Percentiles rank a stretch among this genome's conserved stretches.
These are phyloP conservation scores for Pica pica DNA, from an alignment of 2,113 vertebrate genomes.

Conservation along the genomic window DNA sequence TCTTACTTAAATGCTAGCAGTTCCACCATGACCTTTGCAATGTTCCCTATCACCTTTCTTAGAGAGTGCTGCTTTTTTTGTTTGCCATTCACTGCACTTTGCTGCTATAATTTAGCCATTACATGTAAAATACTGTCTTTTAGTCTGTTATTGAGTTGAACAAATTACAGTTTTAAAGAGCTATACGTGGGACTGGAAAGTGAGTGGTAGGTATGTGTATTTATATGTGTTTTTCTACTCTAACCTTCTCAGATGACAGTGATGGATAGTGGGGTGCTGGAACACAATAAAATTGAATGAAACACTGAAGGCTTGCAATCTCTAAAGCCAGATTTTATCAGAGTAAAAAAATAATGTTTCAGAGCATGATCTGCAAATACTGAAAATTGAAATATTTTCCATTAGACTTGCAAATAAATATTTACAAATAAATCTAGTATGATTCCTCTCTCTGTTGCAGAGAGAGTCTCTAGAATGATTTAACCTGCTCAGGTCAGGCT, in stretches of 20 bases:
- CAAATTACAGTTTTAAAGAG: not conserved
- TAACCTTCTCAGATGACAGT: not conserved
- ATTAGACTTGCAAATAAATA: not conserved
- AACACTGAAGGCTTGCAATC: not conserved
- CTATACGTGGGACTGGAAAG: not conserved
- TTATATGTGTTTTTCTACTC: not conserved
- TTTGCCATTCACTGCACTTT: not conserved
- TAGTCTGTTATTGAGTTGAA: not conserved
- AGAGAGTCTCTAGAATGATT: not conserved
- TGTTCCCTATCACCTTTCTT: not conserved
- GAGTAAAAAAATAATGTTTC: not conserved
- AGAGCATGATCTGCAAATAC: not conserved
- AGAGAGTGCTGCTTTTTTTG: not conserved
- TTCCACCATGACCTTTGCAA: not conserved
- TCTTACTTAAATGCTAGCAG: not conserved
- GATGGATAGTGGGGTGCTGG: not conserved
- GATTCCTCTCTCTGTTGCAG: not conserved
- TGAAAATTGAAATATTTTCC: not conserved
- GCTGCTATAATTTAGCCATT: not conserved
- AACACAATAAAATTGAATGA: not conserved
- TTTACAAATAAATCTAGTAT: not conserved
- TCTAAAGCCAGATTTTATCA: not conserved
- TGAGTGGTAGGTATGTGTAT: not conserved
- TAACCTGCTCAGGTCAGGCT: not conserved
- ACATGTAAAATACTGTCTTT: not conserved